phyloP scores from a whole-genome alignment of 2,113 vertebrate species.

The Crypturellus undulatus region DNA sequence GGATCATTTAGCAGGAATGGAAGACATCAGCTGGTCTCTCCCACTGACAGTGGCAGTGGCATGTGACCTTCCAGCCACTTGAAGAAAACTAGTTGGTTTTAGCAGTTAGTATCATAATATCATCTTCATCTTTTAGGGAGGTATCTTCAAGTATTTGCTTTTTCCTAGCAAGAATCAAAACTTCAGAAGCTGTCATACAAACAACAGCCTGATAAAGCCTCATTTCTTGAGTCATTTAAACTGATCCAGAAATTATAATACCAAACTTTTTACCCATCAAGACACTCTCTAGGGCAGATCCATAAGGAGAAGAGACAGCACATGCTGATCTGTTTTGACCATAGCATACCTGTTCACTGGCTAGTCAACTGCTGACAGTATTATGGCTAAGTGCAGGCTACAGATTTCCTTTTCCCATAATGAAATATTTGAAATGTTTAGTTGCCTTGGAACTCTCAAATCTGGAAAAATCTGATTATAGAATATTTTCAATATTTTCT shows the following conservation, averaged over 20 bases:
- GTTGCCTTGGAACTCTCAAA: not conserved
- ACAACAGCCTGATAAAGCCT: not conserved
- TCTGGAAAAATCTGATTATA: not conserved
- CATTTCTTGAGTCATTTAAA: not conserved
- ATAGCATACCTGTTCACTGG: not conserved
- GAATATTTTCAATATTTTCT: not conserved
- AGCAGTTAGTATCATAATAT: not conserved
- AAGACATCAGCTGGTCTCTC: not conserved
- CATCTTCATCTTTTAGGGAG: not conserved
- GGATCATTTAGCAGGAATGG: not conserved
- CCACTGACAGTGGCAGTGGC: not conserved
- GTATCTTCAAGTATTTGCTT: not conserved
- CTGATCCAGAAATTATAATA: not conserved
- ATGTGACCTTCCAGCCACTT: not conserved
- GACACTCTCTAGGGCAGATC: not conserved
- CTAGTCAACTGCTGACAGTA: not conserved
- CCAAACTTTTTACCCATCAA: not conserved
- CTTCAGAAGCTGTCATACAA: not conserved
- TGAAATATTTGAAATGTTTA: not conserved
- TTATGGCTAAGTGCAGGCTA: no score
- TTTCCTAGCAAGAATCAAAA: not conserved
- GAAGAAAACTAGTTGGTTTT: not conserved
- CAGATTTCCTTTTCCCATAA: not conserved
- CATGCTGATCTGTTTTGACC: not conserved
- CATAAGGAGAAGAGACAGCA: not conserved